These are phyloP conservation scores for Amblyopsis hoosieri DNA, from an alignment of 2,797 vertebrate species.

Conservation along the genomic window DNA sequence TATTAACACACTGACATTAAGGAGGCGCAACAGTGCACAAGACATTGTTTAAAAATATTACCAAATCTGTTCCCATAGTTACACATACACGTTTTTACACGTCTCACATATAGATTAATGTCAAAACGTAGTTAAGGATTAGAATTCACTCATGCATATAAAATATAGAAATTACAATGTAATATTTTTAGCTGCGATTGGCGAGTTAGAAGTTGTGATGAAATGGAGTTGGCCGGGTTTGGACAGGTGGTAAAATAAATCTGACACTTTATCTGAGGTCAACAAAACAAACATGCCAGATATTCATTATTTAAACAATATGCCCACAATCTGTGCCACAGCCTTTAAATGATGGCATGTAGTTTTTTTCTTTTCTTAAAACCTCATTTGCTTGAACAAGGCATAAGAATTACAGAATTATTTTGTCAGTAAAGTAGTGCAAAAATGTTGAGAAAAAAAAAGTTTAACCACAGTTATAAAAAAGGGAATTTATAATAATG, in stretches of 20 bases:
- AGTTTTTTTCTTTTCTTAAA: too few relatives aligned
- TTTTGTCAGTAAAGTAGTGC: constrained; percentile 73
- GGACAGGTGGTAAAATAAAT: too few relatives aligned
- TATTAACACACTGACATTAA: constrained; percentile 11
- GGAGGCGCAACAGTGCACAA: constrained; percentile 23
- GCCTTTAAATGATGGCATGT: constrained; percentile 14
- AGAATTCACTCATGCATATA: constrained; percentile 70
- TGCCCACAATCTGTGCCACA: constrained; percentile 18
- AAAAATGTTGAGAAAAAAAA: constrained; percentile 66
- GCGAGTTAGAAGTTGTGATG: constrained; percentile 25
- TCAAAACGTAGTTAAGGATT: constrained; percentile 52
- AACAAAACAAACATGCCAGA: too few relatives aligned
- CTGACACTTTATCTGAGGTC: too few relatives aligned
- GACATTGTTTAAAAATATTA: constrained; percentile 39
- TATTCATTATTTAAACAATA: too few relatives aligned
- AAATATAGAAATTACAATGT: constrained; percentile 44
- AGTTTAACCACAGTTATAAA: constrained; percentile 50
- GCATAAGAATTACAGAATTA: constrained; percentile 39
- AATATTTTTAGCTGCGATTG: constrained; percentile 50
- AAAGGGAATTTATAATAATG: constrained; percentile 42
- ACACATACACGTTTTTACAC: constrained; percentile 36
- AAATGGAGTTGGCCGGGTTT: too few relatives aligned
- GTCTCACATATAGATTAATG: constrained; percentile 44
- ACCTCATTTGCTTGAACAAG: constrained; percentile 19
- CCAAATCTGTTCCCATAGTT: constrained; percentile 41